Percentiles rank a stretch among this genome's conserved stretches.
Conservation (phyloP, 2,888 invertebrate genomes). For the Anoplius nigerrimus region DNA sequence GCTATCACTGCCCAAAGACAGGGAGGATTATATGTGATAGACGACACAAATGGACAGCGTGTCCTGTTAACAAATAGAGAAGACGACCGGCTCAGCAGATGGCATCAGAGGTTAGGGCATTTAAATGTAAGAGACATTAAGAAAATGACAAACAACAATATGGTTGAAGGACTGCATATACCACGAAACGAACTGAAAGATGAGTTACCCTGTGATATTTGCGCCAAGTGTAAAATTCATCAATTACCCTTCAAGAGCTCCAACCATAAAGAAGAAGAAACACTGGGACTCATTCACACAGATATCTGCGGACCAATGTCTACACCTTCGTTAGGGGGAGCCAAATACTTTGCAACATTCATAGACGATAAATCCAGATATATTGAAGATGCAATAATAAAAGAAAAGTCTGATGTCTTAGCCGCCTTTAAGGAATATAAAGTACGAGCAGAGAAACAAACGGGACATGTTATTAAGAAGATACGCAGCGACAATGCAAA, state of each 20-base stretch:
- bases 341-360: too few species aligned
- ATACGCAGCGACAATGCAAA: not conserved
- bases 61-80: not conserved
- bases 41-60: not conserved
- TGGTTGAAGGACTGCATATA: too few species aligned
- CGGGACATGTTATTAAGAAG: not conserved
- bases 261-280: too few species aligned
- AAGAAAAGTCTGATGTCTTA: not conserved
- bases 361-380: slow-evolving; percentile 2
- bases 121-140: slow-evolving; percentile 9
- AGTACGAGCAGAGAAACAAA: not conserved
- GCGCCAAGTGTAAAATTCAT: too few species aligned
- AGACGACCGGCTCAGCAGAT: slow-evolving; percentile 1
- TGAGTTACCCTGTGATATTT: too few species aligned
- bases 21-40: slow-evolving; percentile 15
- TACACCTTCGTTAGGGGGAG: too few species aligned
- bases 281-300: too few species aligned
- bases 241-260: too few species aligned
- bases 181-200: too few species aligned
- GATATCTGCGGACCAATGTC: too few species aligned
- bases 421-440: slow-evolving; percentile 1
- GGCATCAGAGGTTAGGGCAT: slow-evolving; percentile 21
- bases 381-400: not conserved
- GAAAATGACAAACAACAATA: not conserved
- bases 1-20: not conserved